A percentile compares a stretch with the other conserved stretches of the same genome.
Conservation (phyloP, 92 coral and sea anemone genomes). For the Galaxea fascicularis region DNA sequence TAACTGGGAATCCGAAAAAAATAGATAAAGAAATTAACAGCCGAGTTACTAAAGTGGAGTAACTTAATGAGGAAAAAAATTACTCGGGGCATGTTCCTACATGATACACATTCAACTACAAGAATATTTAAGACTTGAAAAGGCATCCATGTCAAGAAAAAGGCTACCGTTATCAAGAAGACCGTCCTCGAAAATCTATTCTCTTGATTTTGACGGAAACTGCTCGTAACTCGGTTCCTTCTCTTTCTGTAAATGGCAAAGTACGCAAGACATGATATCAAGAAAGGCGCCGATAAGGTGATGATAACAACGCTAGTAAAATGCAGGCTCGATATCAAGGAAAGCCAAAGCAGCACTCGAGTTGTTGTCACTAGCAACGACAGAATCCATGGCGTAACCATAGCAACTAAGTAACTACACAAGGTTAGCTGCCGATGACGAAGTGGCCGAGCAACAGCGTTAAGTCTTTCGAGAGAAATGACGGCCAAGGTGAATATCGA, state of each 20-base stretch:
- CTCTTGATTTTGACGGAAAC: constrained; percentile 14
- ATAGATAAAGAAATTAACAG: constrained; percentile 1
- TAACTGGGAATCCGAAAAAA: constrained; percentile 17
- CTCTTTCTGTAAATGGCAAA: constrained; percentile 8
- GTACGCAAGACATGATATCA: neutral
- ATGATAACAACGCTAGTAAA: neutral
- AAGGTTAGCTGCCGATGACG: constrained; percentile 31
- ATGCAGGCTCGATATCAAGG: neutral
- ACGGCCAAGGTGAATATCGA: constrained; percentile 47
- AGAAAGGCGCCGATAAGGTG: neutral
- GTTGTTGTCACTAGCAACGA: neutral
- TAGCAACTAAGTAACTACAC: constrained; percentile 22
- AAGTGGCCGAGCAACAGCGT: constrained; percentile 62
- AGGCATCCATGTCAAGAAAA: constrained; percentile 34
- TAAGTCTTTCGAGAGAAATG: constrained; percentile 57
- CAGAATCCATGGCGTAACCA: constrained; percentile 60
- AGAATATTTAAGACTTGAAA: constrained; percentile 13
- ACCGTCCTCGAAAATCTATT: constrained; percentile 12
- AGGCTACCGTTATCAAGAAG: constrained; percentile 8
- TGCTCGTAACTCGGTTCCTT: neutral
- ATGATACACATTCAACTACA: neutral
- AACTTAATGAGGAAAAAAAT: neutral
- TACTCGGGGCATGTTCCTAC: neutral
- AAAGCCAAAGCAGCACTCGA: neutral
- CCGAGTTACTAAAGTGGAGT: constrained; percentile 24